Conservation (phyloP, 2,888 invertebrate genomes). For the Caenorhabditis sp. region DNA sequence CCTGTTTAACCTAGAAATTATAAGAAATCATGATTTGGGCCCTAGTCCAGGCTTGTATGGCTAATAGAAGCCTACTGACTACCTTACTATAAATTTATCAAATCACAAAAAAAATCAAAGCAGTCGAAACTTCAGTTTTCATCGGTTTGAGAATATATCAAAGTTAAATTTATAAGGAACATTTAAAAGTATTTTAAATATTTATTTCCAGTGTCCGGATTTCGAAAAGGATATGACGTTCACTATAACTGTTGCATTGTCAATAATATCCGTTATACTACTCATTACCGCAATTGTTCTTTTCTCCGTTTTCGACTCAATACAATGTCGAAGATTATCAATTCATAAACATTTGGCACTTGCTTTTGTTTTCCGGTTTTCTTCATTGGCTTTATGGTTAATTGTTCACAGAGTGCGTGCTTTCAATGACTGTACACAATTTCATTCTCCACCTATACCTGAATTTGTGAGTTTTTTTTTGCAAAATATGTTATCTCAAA, state of each 20-base stretch:
- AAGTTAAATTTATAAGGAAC: too few relatives aligned
- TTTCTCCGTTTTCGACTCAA: slow-evolving; percentile 69
- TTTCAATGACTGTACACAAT: slow-evolving; percentile 67
- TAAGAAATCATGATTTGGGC: too few relatives aligned
- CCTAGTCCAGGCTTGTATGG: neutral
- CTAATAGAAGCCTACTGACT: too few relatives aligned
- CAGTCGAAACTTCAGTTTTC: too few relatives aligned
- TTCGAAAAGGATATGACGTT: slow-evolving; percentile 64
- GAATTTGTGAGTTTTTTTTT: slow-evolving; percentile 51
- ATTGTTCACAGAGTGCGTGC: slow-evolving; percentile 60
- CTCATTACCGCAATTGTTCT: slow-evolving; percentile 66
- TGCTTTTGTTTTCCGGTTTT: slow-evolving; percentile 74
- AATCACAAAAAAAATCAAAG: too few relatives aligned
- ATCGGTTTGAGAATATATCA: too few relatives aligned
- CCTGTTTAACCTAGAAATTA: too few relatives aligned
- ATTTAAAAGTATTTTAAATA: too few relatives aligned
- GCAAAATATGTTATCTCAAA: neutral
- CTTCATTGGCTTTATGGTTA: slow-evolving; percentile 71
- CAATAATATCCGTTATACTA: slow-evolving; percentile 66
- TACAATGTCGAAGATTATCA: slow-evolving; percentile 61
- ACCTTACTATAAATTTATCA: too few relatives aligned
- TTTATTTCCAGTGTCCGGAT: slow-evolving; percentile 68
- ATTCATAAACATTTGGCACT: slow-evolving; percentile 72
- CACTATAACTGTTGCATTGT: slow-evolving; percentile 64
- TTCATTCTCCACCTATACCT: slow-evolving; percentile 55